Percentiles rank a stretch among this genome's conserved stretches.
These are phyloP conservation scores for Lomographa bimaculata DNA, from an alignment of 2,888 invertebrate species.

Conservation along the genomic window DNA sequence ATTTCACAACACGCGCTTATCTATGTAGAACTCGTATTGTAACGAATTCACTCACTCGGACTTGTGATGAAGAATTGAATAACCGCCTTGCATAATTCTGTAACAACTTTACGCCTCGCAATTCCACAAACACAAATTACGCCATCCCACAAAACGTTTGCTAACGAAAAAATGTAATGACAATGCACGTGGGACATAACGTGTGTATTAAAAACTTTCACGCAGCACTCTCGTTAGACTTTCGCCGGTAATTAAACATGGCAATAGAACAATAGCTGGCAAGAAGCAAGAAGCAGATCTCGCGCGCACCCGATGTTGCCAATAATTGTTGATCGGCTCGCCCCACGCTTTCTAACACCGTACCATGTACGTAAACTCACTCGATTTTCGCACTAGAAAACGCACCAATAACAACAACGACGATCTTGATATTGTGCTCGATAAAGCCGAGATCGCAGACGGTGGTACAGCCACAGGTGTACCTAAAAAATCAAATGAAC, in stretches of 20 bases:
- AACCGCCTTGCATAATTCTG: conserved; percentile 47
- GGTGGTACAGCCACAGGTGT: conserved; percentile 43
- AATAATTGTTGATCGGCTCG: conserved; percentile 76
- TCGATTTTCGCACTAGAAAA: conserved; percentile 50
- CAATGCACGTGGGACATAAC: conserved; percentile 58
- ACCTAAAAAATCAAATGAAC: conserved; percentile 52
- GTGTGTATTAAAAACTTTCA: conserved; percentile 64
- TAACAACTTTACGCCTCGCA: conserved; percentile 40
- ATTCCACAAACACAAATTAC: conserved; percentile 54
- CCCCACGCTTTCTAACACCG: conserved; percentile 75
- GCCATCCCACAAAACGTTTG: conserved; percentile 45
- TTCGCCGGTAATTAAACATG: conserved; percentile 78
- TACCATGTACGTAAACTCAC: conserved; percentile 55
- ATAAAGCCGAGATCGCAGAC: conserved; percentile 37
- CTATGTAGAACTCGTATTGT: conserved; percentile 33
- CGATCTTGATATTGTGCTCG: conserved; percentile 26
- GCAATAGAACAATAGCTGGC: conserved; percentile 75
- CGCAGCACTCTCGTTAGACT: conserved; percentile 74
- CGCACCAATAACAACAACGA: conserved; percentile 35
- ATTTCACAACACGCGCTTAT: conserved; percentile 32
- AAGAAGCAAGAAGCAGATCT: conserved; percentile 71
- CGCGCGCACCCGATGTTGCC: conserved; percentile 65
- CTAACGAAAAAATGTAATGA: conserved; percentile 49
- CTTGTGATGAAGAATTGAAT: conserved; percentile 34
- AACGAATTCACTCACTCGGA: conserved; percentile 29